Evolutionary conservation across 1,140 invertebrate genomes (phyloP), one percentile per base, ranked within the genome.

Genomic region (Cotesia vestalis): DNA sequence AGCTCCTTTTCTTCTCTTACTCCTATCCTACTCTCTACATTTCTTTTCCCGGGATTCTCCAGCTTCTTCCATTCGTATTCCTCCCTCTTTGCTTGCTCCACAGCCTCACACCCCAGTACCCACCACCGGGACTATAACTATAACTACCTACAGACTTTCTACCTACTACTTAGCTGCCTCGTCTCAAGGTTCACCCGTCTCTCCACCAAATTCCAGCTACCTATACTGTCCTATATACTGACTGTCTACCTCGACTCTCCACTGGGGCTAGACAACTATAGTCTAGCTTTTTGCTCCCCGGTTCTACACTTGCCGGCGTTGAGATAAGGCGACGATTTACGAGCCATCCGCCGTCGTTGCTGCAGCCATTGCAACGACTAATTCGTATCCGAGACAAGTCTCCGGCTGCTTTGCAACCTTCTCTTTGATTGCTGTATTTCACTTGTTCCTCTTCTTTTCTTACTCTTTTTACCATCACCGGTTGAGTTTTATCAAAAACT

Each of bases 311-410:
- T 59, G 52, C 46, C n/a, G 51, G 52, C 17, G 20, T 17, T 27
- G 12, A 67, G 66, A 67, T 67, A 67, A 67, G 66, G 40, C 66
- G 34, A 67, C 52, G 51, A 67, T 67, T 67, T 67, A 67, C 51
- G 35, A 46, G 66, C 52, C 6, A 55, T 34, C 60, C 60, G 4
- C 60, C 35, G 34, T 36, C 66, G 40, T 35, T 64, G 62, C 62
- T 46, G 34, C 8, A 27, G 20, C 62, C 12, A 20, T 20, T 20
- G 14, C 52, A 51, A 27, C 51, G 66, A 67, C 66, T 67, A 67
- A 67, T 67, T 67, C 66, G 66, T 67, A 67, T 67, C 66, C 66
- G 51, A 53, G 66, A 55, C 40, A 17, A 67, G 66, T 40, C 38
- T 64, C 14, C 20, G 14, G 40, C 9, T 64, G 38, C 35, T 51